A percentile compares a stretch with the other conserved stretches of the same genome.
Evolutionary conservation across 2,797 vertebrate genomes (phyloP).

Genomic region (Ispidina picta): DNA sequence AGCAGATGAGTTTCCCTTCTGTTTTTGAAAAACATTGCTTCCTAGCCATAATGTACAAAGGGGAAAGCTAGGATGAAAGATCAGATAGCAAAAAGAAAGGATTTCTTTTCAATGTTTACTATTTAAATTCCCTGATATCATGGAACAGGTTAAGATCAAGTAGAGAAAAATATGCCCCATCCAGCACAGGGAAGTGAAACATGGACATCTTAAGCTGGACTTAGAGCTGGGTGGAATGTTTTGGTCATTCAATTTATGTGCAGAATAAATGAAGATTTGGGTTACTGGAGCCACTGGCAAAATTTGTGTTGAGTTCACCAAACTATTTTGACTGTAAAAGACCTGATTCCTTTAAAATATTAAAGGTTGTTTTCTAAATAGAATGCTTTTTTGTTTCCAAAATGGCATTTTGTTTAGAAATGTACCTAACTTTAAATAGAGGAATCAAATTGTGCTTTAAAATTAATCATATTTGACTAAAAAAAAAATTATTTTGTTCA

Average conservation of each 20-base stretch:
- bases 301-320: conserved; percentile 14
- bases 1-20: conserved; percentile 52
- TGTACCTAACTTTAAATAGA: not conserved
- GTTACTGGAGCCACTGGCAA: conserved; percentile 39
- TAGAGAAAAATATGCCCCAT: not conserved
- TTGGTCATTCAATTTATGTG: not conserved
- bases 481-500: not conserved
- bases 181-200: not conserved
- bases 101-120: conserved; percentile 48
- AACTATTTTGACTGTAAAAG: conserved; percentile 33
- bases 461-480: not conserved
- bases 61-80: conserved; percentile 34
- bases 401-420: not conserved
- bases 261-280: not conserved
- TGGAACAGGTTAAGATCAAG: not conserved
- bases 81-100: conserved; percentile 31
- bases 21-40: conserved; percentile 51
- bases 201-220: not conserved
- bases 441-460: not conserved
- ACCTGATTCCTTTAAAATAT: not conserved
- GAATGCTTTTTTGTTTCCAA: not conserved
- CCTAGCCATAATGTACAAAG: conserved; percentile 12
- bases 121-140: conserved; percentile 9
- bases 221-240: not conserved
- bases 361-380: conserved; percentile 34